Evolutionary conservation across 2,797 vertebrate genomes (phyloP).

Genomic region (Pseudochirops cupreus): DNA sequence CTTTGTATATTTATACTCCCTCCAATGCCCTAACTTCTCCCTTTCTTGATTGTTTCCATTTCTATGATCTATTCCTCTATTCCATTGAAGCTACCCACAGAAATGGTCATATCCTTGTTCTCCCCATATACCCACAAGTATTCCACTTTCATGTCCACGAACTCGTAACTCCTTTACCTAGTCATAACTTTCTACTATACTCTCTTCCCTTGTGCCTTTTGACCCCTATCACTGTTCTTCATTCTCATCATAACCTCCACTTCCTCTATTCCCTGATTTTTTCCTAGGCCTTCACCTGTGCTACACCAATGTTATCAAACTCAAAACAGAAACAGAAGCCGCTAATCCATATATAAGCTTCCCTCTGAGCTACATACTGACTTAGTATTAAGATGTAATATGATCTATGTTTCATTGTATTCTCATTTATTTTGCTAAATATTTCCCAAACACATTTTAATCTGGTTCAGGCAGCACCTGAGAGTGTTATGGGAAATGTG

Average conservation of each 20-base stretch:
- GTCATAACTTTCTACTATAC: background rate
- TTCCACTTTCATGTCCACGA: background rate
- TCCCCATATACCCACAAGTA: background rate
- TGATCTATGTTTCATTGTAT: background rate
- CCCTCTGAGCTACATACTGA: background rate
- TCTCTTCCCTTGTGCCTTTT: background rate
- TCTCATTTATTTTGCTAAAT: background rate
- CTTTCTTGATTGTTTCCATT: too few species aligned
- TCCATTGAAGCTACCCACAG: background rate
- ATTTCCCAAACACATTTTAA: background rate
- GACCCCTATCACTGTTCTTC: background rate
- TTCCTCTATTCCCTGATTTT: background rate
- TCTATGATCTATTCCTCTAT: too few species aligned
- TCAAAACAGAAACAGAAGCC: background rate
- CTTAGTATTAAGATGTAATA: background rate
- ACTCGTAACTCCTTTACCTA: too few species aligned
- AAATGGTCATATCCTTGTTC: background rate
- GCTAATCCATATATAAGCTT: background rate
- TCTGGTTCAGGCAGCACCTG: background rate
- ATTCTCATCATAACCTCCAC: background rate
- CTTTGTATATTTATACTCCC: too few species aligned
- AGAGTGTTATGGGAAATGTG: background rate
- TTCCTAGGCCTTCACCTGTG: background rate
- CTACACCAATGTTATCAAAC: too few species aligned
- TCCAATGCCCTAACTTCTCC: too few species aligned